These are phyloP conservation scores for Acheta domesticus DNA, from an alignment of 2,888 invertebrate genomes.

Conservation along the genomic window DNA sequence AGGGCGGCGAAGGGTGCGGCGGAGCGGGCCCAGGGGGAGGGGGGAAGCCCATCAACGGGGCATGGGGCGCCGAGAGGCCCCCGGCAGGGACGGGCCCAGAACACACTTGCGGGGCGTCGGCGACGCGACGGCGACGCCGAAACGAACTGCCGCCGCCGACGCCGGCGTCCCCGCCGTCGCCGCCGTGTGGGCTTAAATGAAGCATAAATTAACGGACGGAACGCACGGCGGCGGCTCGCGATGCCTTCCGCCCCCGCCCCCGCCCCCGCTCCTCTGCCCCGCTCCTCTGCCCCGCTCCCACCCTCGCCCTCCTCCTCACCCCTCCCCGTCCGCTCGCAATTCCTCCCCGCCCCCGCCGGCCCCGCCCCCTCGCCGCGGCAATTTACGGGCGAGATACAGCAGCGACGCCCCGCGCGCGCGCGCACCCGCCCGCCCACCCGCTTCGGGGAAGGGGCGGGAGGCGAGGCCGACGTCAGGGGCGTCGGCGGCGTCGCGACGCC, in stretches of 20 bases:
- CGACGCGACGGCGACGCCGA: slow-evolving; percentile 1
- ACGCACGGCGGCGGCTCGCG: background rate
- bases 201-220: slow-evolving; percentile 12
- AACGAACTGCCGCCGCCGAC: background rate
- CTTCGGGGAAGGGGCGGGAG: background rate
- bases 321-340: background rate
- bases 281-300: background rate
- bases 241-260: background rate
- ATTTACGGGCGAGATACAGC: slow-evolving; percentile 11
- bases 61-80: background rate
- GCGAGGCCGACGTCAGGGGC: background rate
- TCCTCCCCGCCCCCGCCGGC: background rate
- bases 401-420: background rate
- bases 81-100: background rate
- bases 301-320: background rate
- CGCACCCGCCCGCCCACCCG: background rate
- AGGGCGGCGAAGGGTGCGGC: background rate
- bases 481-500: background rate
- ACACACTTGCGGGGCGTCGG: slow-evolving; percentile 9
- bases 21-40: background rate
- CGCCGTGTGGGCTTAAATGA: slow-evolving; percentile 18
- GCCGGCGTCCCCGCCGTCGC: background rate
- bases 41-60: background rate
- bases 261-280: background rate
- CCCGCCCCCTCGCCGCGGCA: background rate